Base-by-base conservation (phyloP, 37 sponge, comb jelly and placozoan species). In the Petrosia ficiformis region DNA sequence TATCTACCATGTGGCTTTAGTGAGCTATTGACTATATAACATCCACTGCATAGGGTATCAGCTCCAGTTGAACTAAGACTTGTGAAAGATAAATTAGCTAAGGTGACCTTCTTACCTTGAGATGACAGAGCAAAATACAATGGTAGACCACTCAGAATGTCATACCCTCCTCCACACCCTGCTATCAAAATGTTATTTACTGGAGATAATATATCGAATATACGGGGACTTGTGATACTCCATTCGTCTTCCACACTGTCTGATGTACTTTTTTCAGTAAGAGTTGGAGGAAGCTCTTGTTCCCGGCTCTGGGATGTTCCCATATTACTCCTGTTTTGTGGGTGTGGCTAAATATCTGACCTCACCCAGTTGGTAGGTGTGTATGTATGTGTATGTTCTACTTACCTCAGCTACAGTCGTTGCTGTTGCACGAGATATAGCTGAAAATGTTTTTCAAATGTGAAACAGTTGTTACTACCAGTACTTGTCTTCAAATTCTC, bases 141-240 rank as follows among this genome's bases (percentile, higher is more conserved):
- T 1, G 92, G 92, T 1, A 91, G 76, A 3, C 80, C 86, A 58
- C 86, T 86, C 29, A 77, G 44, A 21, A 86, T 26, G 57, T 91
- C 92, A 71, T 86, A 91, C 11, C 92, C 92, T 1, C 86, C 92
- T 19, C 92, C 86, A 74, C 84, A 84, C 0, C 87, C 87, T 30
- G 84, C 77, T 24, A 86, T 34, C 0, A 91, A 74, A 4, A 86
- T 59, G 19, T 33, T 77, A 34, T 74, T 61, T 22, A 65, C n/a
- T 22, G 68, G 1, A 38, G 75, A 39, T 30, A 86, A 73, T 36
- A 85, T 66, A 4, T 78, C 69, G 71, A 91, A 91, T 21, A 91
- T 68, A 19, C 77, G 73, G 28, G 82, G 82, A 1, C 44, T 59
- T 1, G 59, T 40, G 21, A 77, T 68, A 32, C 70, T 59, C 83